These are phyloP conservation scores for Dendrocincla fuliginosa DNA, from an alignment of 2,797 vertebrate species.

Conservation along the genomic window DNA sequence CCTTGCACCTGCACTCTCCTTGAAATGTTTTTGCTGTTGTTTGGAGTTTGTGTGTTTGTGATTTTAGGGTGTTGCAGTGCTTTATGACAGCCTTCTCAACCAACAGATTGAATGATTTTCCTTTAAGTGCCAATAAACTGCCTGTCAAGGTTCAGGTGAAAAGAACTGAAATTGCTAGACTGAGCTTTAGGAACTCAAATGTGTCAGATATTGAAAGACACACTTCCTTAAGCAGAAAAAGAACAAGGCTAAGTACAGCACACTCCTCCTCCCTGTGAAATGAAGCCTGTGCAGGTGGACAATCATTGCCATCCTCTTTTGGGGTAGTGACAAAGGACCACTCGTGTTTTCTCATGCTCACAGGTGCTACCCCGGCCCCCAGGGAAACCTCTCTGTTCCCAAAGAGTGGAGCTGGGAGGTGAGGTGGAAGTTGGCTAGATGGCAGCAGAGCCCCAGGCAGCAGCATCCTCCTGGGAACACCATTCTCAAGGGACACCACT, in stretches of 20 bases:
- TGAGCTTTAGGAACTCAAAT: neutral
- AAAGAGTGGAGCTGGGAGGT: accelerated
- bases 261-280: accelerated
- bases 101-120: neutral
- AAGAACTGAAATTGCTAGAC: neutral
- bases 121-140: neutral
- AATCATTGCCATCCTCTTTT: accelerated
- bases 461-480: neutral
- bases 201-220: neutral
- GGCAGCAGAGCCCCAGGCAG: slow-evolving; percentile 50
- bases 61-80: neutral
- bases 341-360: accelerated
- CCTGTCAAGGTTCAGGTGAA: neutral
- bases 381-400: accelerated
- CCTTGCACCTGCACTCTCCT: neutral
- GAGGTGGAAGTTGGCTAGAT: slow-evolving; percentile 20
- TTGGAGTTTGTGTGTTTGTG: neutral
- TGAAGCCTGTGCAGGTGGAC: neutral
- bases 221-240: neutral
- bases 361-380: neutral
- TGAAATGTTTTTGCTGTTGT: neutral
- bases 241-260: neutral
- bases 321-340: neutral
- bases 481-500: neutral
- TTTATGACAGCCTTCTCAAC: neutral